phyloP scores from a whole-genome alignment of 1,140 invertebrate species.

The Heliconius eleuchia region DNA sequence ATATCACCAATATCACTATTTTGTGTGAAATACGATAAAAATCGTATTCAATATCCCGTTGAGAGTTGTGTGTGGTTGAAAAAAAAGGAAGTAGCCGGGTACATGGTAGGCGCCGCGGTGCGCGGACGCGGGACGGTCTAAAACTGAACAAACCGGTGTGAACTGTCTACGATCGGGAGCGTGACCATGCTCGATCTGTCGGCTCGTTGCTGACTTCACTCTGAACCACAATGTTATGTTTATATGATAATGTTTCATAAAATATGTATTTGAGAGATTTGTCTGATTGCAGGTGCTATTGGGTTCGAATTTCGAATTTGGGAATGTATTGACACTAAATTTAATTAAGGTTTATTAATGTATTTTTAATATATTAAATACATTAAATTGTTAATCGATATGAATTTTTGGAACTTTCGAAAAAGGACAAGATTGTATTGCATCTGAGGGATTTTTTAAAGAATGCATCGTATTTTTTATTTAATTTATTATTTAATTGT shows the following conservation, averaged over 20 bases:
- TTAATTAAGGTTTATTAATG: neutral
- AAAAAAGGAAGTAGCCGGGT: constrained; percentile 56
- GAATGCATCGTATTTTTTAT: neutral
- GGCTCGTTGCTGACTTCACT: constrained; percentile 51
- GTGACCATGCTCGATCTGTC: constrained; percentile 52
- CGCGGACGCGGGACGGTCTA: constrained; percentile 64
- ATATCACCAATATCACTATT: neutral
- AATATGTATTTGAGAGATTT: neutral
- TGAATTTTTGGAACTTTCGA: neutral
- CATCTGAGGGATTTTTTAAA: neutral
- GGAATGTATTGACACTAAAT: neutral
- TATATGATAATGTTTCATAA: constrained; percentile 32
- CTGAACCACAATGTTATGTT: constrained; percentile 31
- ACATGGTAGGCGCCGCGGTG: constrained; percentile 47
- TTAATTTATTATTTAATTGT: neutral
- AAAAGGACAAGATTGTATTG: neutral
- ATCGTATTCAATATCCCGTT: neutral
- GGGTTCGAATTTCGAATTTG: neutral
- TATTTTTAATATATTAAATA: neutral
- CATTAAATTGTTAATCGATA: neutral
- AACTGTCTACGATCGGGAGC: constrained; percentile 53
- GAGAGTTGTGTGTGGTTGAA: constrained; percentile 40
- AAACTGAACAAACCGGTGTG: constrained; percentile 76
- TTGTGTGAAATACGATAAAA: neutral
- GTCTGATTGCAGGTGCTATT: neutral